These are phyloP conservation scores for Galaxias olidus DNA, from an alignment of 2,797 vertebrate species.

Conservation along the genomic window DNA sequence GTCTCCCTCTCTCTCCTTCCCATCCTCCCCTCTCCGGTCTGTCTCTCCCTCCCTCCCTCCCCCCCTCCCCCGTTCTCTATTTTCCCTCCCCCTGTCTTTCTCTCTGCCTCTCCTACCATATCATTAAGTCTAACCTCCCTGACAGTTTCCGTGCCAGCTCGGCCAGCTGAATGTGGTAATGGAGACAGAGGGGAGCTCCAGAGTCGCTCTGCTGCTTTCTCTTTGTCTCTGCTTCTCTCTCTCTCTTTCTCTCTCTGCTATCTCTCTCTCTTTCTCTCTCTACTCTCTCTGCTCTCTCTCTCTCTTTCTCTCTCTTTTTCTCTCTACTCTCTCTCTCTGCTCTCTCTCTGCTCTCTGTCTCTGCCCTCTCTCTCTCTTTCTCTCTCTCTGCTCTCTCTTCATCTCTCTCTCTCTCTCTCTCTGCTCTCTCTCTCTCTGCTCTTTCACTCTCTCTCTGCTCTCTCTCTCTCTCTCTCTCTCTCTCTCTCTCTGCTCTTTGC, in stretches of 20 bases:
- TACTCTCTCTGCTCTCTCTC: too few species aligned
- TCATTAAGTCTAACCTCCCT: slow-evolving; percentile 75
- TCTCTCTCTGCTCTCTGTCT: too few species aligned
- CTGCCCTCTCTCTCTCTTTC: too few species aligned
- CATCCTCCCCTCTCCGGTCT: slow-evolving; percentile 15
- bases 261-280: too few species aligned
- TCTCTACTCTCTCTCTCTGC: too few species aligned
- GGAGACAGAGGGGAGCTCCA: slow-evolving; percentile 23
- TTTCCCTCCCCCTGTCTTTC: not conserved
- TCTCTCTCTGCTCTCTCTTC: too few species aligned
- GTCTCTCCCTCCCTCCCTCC: slow-evolving; percentile 42
- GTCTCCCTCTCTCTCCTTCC: slow-evolving; percentile 24
- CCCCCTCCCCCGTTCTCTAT: not conserved
- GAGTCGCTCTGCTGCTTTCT: slow-evolving; percentile 9
- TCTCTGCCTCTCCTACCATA: slow-evolving; percentile 54
- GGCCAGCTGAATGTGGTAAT: slow-evolving; percentile 56
- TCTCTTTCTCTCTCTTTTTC: too few species aligned
- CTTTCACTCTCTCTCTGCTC: not conserved
- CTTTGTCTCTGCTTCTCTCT: not conserved
- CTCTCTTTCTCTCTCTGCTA: too few species aligned
- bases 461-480: too few species aligned
- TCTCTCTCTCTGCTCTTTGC: too few species aligned
- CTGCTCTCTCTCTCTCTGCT: too few species aligned
- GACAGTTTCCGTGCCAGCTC: slow-evolving; percentile 66
- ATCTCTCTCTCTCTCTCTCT: not conserved